Evolutionary conservation across 2,888 invertebrate genomes (phyloP).

Genomic region (Deroplatys truncata): DNA sequence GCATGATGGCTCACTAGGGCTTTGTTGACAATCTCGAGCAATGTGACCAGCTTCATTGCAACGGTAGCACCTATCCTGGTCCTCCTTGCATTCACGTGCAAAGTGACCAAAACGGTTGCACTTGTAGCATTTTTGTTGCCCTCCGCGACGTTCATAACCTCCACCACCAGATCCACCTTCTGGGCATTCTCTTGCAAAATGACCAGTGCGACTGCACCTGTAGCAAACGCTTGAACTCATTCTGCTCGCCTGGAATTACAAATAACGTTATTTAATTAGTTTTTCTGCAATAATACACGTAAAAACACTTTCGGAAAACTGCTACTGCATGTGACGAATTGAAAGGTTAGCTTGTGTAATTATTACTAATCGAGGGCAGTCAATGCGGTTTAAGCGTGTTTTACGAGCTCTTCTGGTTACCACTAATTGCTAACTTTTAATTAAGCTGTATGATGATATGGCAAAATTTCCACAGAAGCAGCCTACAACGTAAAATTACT

Average conservation of each 20-base stretch:
- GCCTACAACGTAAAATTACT: background rate
- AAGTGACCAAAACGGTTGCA: conserved; percentile 92
- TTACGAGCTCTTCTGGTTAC: background rate
- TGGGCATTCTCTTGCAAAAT: conserved; percentile 91
- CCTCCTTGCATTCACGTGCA: conserved; percentile 90
- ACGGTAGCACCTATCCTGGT: conserved; percentile 69
- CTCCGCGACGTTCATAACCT: conserved; percentile 42
- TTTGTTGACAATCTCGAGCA: conserved; percentile 86
- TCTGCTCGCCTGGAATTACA: conserved; percentile 2
- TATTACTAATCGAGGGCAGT: background rate
- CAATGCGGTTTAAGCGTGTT: background rate
- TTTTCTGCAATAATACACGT: background rate
- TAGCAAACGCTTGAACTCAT: conserved; percentile 87
- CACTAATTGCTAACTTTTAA: background rate
- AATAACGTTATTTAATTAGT: background rate
- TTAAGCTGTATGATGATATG: background rate
- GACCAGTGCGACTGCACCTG: conserved; percentile 89
- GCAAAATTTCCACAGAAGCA: background rate
- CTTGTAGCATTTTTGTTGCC: conserved; percentile 91
- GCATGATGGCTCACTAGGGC: conserved; percentile 64
- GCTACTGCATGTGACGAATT: background rate
- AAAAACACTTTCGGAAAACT: background rate
- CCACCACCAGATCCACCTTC: conserved; percentile 42
- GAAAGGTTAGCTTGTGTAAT: background rate
- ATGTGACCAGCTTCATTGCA: conserved; percentile 77